Evolutionary conservation across 1,140 invertebrate species (phyloP).

Genomic region (Heliconius melpomene): DNA sequence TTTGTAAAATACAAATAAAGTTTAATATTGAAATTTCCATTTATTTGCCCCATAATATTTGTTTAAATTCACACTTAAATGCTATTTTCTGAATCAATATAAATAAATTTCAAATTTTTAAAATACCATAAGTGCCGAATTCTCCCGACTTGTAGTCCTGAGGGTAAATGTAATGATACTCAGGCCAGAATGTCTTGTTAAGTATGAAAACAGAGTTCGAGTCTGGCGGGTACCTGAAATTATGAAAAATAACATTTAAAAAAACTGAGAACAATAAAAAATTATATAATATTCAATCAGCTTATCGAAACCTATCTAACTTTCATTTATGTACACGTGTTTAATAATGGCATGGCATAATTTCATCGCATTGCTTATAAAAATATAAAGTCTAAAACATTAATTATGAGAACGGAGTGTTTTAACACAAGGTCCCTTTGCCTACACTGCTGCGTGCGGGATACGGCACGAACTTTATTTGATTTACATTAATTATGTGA

Average conservation of each 20-base stretch:
- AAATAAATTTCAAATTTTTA: not conserved
- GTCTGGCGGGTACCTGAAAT: conserved; percentile 84
- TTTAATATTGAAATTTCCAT: not conserved
- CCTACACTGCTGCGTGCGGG: too few species aligned
- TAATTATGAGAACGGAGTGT: too few species aligned
- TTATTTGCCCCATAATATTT: not conserved
- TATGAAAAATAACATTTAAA: not conserved
- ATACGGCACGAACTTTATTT: too few species aligned
- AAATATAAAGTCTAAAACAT: too few species aligned
- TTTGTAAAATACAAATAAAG: not conserved
- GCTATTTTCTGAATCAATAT: too few species aligned
- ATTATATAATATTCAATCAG: not conserved
- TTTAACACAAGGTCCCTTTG: too few species aligned
- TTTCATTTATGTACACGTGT: not conserved
- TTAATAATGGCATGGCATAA: not conserved
- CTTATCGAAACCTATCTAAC: not conserved
- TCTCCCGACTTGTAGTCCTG: conserved; percentile 90
- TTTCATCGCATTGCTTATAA: too few species aligned
- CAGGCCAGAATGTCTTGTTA: conserved; percentile 87
- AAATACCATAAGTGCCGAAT: conserved; percentile 86
- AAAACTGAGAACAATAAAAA: not conserved
- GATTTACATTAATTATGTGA: too few species aligned
- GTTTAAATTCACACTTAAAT: too few species aligned
- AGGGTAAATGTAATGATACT: conserved; percentile 89
- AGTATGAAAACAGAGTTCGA: conserved; percentile 88